Base-by-base conservation (phyloP, 2,113 vertebrate genomes). In the Trachemys scripta region DNA sequence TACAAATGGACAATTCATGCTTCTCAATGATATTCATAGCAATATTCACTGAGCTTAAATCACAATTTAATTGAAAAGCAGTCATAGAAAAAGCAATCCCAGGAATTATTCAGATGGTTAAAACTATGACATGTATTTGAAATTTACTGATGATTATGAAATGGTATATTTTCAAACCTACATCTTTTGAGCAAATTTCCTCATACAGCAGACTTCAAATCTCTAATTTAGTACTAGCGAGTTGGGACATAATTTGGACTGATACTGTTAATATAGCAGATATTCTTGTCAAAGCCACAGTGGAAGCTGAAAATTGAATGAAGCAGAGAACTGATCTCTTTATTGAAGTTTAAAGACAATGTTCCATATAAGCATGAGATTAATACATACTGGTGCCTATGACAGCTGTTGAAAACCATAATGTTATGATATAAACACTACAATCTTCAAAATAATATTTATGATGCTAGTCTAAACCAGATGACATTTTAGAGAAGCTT, bases 31-130 rank as follows among this genome's bases (percentile, higher is more conserved):
- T 87, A 49, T 42, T 62, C n/a, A 59, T 0, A 69, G 31, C 22
- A 86, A 57, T n/a, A 84, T 35, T 56, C 79, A 31, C 4, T 80
- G 45, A 17, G 80, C 5, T 85, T 79, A 90, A 88, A 84, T 87
- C 49, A 45, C 50, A 42, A 56, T 47, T 80, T 80, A 51, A 51
- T 84, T 75, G 65, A 78, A 93, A 94, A 4, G 29, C 50, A 84
- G 84, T 16, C 57, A 59, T 76, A 82, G 53, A 96, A 93, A 76
- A 8, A 87, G 10, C 29, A 93, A 93, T 78, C 27, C 31, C 45
- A 4, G 5, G 8, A 94, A 65, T 84, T 50, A 82, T 31, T 94
- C 57, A 29, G 27, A 6, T 87, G 56, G 57, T 45, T 88, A 90
- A 93, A 57, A 0, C 8, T 22, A 19, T 92, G 80, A 75, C 53